Percentiles rank a stretch among this genome's conserved stretches.
phyloP scores from a whole-genome alignment of 2,113 vertebrate genomes.

The Paralichthys olivaceus region DNA sequence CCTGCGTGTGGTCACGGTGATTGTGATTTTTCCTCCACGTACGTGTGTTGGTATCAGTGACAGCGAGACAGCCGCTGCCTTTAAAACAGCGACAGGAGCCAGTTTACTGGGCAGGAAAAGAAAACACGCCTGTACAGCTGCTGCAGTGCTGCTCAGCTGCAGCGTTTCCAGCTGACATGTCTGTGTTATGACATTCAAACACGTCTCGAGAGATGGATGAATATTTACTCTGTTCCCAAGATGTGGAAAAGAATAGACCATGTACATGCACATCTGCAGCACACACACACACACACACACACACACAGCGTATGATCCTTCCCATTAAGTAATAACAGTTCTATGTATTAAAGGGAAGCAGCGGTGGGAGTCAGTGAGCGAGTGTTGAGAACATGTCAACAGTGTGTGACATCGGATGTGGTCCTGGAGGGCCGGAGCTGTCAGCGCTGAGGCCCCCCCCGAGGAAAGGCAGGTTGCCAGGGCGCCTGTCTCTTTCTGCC shows the following conservation, averaged over 20 bases:
- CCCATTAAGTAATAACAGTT: conserved; percentile 42
- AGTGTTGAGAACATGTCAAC: conserved; percentile 63
- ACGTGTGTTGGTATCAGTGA: neutral
- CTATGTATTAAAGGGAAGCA: conserved; percentile 50
- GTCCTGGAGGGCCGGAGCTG: conserved; percentile 72
- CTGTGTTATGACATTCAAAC: conserved; percentile 59
- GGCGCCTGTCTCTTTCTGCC: conserved; percentile 72
- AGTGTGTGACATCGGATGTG: conserved; percentile 73
- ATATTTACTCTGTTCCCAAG: conserved; percentile 11
- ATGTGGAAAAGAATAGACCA: neutral
- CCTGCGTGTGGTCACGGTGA: neutral
- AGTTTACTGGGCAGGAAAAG: conserved; percentile 8
- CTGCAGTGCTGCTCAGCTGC: neutral
- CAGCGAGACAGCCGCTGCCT: conserved; percentile 12
- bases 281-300: neutral
- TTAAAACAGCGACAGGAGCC: conserved; percentile 1
- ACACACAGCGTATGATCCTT: neutral
- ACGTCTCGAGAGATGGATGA: conserved; percentile 44
- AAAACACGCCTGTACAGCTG: conserved; percentile 3
- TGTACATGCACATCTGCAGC: neutral
- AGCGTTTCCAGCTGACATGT: neutral
- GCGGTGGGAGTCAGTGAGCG: conserved; percentile 26
- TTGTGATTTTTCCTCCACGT: neutral
- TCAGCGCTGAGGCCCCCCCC: conserved; percentile 60
- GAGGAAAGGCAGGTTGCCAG: conserved; percentile 64